These are phyloP conservation scores for Orthosia gracilis DNA, from an alignment of 2,888 invertebrate genomes.

Conservation along the genomic window DNA sequence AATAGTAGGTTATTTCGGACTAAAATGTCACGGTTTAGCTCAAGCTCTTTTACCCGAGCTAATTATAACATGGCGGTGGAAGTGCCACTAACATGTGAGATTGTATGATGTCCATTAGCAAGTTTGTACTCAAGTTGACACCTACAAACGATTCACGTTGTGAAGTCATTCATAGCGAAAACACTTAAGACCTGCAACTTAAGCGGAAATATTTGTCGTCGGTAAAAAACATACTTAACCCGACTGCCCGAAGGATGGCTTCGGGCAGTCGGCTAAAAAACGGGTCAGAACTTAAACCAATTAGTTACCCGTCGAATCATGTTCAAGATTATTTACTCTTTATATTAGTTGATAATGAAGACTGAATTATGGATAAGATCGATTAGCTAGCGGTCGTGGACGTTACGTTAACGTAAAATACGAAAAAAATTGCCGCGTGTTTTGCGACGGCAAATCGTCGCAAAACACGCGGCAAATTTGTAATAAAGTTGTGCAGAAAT, in stretches of 20 bases:
- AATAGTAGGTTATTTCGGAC: background rate
- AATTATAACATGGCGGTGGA: background rate
- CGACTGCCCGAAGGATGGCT: too few relatives aligned
- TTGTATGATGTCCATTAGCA: background rate
- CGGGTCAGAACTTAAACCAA: background rate
- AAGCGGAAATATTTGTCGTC: too few relatives aligned
- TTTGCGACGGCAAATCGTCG: too few relatives aligned
- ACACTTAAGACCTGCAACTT: too few relatives aligned
- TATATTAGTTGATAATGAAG: background rate
- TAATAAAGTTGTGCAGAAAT: slow-evolving; percentile 7
- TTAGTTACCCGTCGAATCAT: background rate
- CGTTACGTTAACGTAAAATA: background rate
- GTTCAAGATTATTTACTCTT: background rate
- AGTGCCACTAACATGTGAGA: background rate
- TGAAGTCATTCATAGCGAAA: too few relatives aligned
- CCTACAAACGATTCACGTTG: too few relatives aligned
- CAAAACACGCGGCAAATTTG: slow-evolving; percentile 33
- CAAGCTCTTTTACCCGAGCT: background rate
- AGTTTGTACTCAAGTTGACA: too few relatives aligned
- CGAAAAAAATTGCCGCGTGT: background rate
- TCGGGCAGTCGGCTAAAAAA: background rate
- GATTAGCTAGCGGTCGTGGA: background rate
- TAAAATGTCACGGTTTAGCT: background rate
- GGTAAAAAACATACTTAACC: too few relatives aligned
- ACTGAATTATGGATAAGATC: background rate